Base-by-base conservation (phyloP, 2,888 invertebrate genomes). In the Pycnomerus fuliginosus region DNA sequence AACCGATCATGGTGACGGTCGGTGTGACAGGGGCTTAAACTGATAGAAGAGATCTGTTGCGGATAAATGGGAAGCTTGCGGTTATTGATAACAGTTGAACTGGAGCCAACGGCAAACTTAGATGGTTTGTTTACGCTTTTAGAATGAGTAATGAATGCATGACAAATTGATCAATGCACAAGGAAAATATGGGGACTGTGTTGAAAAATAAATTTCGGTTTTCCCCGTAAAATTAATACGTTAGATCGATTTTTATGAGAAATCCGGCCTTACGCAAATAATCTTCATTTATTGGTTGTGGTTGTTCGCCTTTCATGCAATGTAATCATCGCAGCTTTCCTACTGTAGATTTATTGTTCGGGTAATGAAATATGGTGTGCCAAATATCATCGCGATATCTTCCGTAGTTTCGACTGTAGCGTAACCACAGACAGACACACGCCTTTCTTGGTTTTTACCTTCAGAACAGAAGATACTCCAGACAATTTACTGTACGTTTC, bases 81-180 rank as follows among this genome's bases (percentile, higher is more conserved):
- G 61, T 62, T 62, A 63, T 62, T 61, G 62, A 63, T 62, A 63
- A 63, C 60, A 56, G 59, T 59, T 58, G 61, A 61, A 61, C 60
- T 57, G 53, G 53, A 60, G 62, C 61, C 61, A 62, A 58, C 54
- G 56, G 56, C 58, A 62, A 61, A 59, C 60, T 62, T 58, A 50
- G 58, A 63, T 59, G 61, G 61, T 63, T 63, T 63, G 62, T 64
- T 62, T 62, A 60, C 60, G 62, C 55, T 61, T 42, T 47, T 44
- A 46, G 61, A 57, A 62, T 64, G 61, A 62, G 58, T 62, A 64
- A 62, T 62, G 64, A 62, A 61, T 58, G 56, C 61, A 62, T 61
- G 64, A 62, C 60, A 62, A 60, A 62, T 62, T 64, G 61, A 60
- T 59, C 55, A 56, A 52, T 53, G 57, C 56, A 51, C 52, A 59